A percentile compares a stretch with the other conserved stretches of the same genome.
phyloP scores from a whole-genome alignment of 1,140 invertebrate genomes.

The Nephotettix cincticeps region DNA sequence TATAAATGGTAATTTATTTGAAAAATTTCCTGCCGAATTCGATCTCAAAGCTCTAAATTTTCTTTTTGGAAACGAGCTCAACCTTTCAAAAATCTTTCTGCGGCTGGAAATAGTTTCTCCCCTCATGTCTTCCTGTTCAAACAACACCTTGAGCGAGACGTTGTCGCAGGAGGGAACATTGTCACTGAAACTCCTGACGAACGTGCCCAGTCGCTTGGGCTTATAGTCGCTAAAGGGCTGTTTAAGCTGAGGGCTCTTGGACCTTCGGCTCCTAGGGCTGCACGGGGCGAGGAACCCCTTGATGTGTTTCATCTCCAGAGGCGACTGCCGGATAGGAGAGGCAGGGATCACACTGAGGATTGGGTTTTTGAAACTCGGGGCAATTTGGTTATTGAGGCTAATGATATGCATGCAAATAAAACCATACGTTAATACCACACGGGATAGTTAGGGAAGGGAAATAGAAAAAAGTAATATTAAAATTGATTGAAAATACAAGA shows the following conservation, averaged over 20 bases:
- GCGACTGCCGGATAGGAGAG: neutral
- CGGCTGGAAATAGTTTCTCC: conserved; percentile 43
- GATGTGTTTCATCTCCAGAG: neutral
- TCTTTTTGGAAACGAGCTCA: conserved; percentile 49
- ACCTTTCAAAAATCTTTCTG: conserved; percentile 16
- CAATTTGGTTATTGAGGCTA: neutral
- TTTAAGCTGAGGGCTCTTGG: neutral
- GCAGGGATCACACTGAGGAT: conserved; percentile 7
- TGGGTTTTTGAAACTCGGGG: neutral
- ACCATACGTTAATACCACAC: conserved; percentile 2
- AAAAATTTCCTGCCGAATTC: neutral
- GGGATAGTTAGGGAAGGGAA: neutral
- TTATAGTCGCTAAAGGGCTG: neutral
- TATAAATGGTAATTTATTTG: neutral
- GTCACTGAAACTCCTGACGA: conserved; percentile 25
- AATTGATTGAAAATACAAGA: neutral
- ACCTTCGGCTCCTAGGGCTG: neutral
- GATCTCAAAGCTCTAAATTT: conserved; percentile 46
- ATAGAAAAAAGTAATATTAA: neutral
- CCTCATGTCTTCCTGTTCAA: conserved; percentile 57
- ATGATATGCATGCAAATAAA: neutral
- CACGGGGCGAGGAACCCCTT: neutral
- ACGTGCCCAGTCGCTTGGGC: neutral
- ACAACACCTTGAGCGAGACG: conserved; percentile 48
- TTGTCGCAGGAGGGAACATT: conserved; percentile 41